phyloP scores from a whole-genome alignment of 2,113 vertebrate species.

The Malurus cyaneus region DNA sequence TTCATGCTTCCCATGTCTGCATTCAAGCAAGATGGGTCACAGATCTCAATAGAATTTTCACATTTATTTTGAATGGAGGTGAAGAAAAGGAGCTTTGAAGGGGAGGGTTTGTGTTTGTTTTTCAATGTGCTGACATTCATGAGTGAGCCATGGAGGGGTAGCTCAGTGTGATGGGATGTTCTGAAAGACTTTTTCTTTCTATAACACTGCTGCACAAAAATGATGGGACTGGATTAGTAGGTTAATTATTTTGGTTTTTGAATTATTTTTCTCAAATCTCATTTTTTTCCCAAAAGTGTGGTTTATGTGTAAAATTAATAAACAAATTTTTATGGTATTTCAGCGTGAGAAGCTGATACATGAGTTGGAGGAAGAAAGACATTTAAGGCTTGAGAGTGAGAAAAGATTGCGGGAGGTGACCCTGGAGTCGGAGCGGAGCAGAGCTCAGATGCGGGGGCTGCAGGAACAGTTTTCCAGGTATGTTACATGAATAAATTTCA shows the following conservation, averaged over 20 bases:
- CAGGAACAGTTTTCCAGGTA: slow-evolving; percentile 92
- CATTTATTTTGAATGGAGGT: neutral
- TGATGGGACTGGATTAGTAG: neutral
- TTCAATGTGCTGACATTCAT: neutral
- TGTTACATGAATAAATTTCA: neutral
- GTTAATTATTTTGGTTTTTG: neutral
- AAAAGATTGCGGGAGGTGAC: slow-evolving; percentile 85
- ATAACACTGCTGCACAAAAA: neutral
- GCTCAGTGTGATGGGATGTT: neutral
- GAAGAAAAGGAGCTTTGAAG: neutral
- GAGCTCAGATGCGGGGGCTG: slow-evolving; percentile 85
- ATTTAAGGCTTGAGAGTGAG: slow-evolving; percentile 87
- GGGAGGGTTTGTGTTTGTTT: neutral
- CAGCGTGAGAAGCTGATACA: slow-evolving; percentile 93
- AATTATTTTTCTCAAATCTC: neutral
- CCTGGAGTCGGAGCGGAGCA: slow-evolving; percentile 82
- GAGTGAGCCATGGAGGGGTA: neutral
- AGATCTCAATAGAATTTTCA: neutral
- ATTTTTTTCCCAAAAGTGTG: neutral
- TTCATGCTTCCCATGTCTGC: neutral
- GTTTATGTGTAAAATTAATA: neutral
- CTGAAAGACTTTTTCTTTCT: neutral
- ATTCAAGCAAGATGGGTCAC: neutral
- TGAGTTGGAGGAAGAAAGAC: slow-evolving; percentile 91
- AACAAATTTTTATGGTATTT: neutral